phyloP scores from a whole-genome alignment of 1,140 invertebrate species.

The Drosophila ercepeae region DNA sequence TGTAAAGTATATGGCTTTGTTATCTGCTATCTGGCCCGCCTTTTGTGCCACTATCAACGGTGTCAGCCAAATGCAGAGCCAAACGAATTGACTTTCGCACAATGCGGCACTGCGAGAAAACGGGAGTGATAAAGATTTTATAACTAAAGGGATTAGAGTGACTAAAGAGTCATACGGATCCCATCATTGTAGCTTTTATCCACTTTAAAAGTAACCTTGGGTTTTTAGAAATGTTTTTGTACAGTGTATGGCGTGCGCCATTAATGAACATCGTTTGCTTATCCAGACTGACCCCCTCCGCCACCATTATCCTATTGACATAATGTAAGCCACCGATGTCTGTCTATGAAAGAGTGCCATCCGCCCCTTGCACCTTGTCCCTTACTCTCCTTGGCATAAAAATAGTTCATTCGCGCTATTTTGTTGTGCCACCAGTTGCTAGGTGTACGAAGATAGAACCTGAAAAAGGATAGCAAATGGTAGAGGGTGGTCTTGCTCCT shows the following conservation, averaged over 20 bases:
- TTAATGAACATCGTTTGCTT: slow-evolving; percentile 79
- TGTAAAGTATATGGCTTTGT: slow-evolving; percentile 42
- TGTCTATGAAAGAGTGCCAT: slow-evolving; percentile 19
- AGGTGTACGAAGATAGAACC: slow-evolving; percentile 58
- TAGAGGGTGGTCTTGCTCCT: too few species aligned
- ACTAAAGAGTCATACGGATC: too few species aligned
- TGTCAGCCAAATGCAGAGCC: slow-evolving; percentile 54
- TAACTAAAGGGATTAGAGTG: too few species aligned
- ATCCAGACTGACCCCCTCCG: slow-evolving; percentile 57
- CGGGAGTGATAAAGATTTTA: too few species aligned
- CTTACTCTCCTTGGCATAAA: slow-evolving; percentile 55
- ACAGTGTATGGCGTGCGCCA: slow-evolving; percentile 65
- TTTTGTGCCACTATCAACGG: slow-evolving; percentile 54
- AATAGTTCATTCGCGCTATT: slow-evolving; percentile 58
- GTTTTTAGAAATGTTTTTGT: neutral
- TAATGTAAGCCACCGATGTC: slow-evolving; percentile 67
- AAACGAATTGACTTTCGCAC: slow-evolving; percentile 42
- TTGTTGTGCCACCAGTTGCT: slow-evolving; percentile 62
- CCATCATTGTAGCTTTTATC: too few species aligned
- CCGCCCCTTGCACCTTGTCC: neutral
- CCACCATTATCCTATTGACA: slow-evolving; percentile 68
- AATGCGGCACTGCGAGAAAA: slow-evolving; percentile 15
- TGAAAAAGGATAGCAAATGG: slow-evolving; percentile 19
- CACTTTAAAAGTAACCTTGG: too few species aligned
- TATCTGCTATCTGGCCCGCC: slow-evolving; percentile 58